Evolutionary conservation across 2,113 vertebrate species (phyloP), one percentile per base, ranked within the genome.

Genomic region (Ginglymostoma cirratum): DNA sequence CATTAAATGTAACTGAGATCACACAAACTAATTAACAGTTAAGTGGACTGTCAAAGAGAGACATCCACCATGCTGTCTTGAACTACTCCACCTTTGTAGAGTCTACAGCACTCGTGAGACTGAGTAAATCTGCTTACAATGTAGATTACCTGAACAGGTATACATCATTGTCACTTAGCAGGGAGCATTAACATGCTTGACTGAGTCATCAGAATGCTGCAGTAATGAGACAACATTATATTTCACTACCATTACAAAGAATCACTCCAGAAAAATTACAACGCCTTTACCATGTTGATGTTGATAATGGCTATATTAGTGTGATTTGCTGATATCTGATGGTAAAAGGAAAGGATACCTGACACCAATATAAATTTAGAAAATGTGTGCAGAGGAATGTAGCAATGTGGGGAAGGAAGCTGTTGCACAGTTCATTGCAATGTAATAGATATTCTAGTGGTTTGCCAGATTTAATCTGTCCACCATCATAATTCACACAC

Each of bases 1-100:
- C n/a, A 5, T 19, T 83, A 83, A n/a, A 83, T 83, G n/a, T 42
- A 38, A 42, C 78, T 83, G 78, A 83, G n/a, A 83, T 5, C 17
- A 83, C 78, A 83, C n/a, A 92, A 92, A 92, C 55, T 19, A 92
- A 92, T 92, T 92, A 92, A 65, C 30, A n/a, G 55, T 65, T 92
- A 92, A 92, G 4, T 34, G 61, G 34, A 30, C 34, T 65, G 55
- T 66, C 78, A 92, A 66, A 65, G 55, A 66, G 30, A 8, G 55
- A 61, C n/a, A n/a, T 27, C 27, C 30, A 21, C 55, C 30, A 34
- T n/a, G 89, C 89, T 38, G 17, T 65, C 89, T n/a, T 65, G 89
- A 92, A 92, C 55, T 55, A 66, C 34, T 92, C 89, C 61, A 92
- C 55, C n/a, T 38, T 92, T 66, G 15, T 0, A 66, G 15, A 55